Conservation (phyloP, 2,888 invertebrate genomes). For the Phortica okadai region DNA sequence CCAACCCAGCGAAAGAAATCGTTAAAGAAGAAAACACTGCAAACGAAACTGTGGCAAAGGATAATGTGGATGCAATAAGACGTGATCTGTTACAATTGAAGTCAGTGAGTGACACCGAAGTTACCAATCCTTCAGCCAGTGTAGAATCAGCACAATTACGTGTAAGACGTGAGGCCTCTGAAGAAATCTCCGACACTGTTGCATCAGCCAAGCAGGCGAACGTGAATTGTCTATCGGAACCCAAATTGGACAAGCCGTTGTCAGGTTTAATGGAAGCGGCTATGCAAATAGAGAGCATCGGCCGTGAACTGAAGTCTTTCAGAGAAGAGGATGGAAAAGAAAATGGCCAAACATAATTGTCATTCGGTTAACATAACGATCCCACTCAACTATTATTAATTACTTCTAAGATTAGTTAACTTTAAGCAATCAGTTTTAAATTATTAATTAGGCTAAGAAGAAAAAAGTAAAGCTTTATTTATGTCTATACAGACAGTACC, state of each 20-base stretch:
- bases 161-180: slow-evolving; percentile 56
- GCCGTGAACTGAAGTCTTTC: slow-evolving; percentile 73
- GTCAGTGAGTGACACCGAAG: slow-evolving; percentile 24
- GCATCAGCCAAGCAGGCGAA: slow-evolving; percentile 12
- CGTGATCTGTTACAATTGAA: slow-evolving; percentile 71
- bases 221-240: slow-evolving; percentile 58
- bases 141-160: slow-evolving; percentile 39
- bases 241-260: slow-evolving; percentile 55
- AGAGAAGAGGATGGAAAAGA: slow-evolving; percentile 47
- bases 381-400: background rate
- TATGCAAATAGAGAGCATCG: slow-evolving; percentile 64
- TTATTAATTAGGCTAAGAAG: background rate
- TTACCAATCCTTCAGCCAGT: background rate
- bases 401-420: background rate
- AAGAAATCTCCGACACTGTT: slow-evolving; percentile 27
- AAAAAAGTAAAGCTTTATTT: slow-evolving; percentile 22
- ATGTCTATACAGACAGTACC: slow-evolving; percentile 26
- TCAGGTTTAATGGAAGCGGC: slow-evolving; percentile 43
- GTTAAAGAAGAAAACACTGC: background rate
- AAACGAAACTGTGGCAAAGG: slow-evolving; percentile 41
- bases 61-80: slow-evolving; percentile 70
- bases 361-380: background rate
- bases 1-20: slow-evolving; percentile 7
- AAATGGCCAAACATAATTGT: background rate
- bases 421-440: background rate